Evolutionary conservation across 2,888 invertebrate genomes (phyloP), one percentile per base, ranked within the genome.

Genomic region (Emmelina monodactyla): DNA sequence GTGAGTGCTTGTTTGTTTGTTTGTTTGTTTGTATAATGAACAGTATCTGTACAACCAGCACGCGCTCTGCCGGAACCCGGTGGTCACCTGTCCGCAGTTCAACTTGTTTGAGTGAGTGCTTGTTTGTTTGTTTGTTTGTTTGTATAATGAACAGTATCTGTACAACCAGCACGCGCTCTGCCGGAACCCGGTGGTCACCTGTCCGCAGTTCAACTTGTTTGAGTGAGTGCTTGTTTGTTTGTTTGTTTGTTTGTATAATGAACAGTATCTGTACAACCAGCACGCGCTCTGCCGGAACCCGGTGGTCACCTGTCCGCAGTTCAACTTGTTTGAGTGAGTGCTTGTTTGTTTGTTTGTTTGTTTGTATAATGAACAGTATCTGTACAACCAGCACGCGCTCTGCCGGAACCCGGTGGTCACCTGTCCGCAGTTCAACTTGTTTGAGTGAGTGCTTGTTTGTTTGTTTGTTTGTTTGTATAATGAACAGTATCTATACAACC

Each of bases 241-340:
- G n/a, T n/a, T n/a, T n/a, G n/a, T n/a, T n/a, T n/a, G n/a, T n/a
- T n/a, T n/a, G n/a, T n/a, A n/a, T n/a, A n/a, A n/a, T n/a, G n/a
- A n/a, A n/a, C n/a, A 97, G 68, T 98, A 97, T 75, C 83, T 98
- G 35, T 91, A 95, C 50, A 95, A 96, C 75, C 98, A 99, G 68
- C 99, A 99, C 75, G 91, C 97, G n/a, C 79, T 94, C 5, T 99
- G 99, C 80, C 93, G 92, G 73, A 95, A 97, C 71, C 99, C 99
- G 0, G 95, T 99, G 79, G 92, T 93, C 19, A 97, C 96, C 0
- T 98, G 97, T 70, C 97, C 98, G 0, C 94, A 94, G 59, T 98
- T 98, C 61, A 94, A 95, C 63, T 81, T 98, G 22, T 93, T 95
- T 57, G 85, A 87, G 89, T 91, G 60, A 84, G 88, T 84, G 30